Percentiles rank a stretch among this genome's conserved stretches.
These are phyloP conservation scores for Alcis repandata DNA, from an alignment of 2,888 invertebrate species.

Conservation along the genomic window DNA sequence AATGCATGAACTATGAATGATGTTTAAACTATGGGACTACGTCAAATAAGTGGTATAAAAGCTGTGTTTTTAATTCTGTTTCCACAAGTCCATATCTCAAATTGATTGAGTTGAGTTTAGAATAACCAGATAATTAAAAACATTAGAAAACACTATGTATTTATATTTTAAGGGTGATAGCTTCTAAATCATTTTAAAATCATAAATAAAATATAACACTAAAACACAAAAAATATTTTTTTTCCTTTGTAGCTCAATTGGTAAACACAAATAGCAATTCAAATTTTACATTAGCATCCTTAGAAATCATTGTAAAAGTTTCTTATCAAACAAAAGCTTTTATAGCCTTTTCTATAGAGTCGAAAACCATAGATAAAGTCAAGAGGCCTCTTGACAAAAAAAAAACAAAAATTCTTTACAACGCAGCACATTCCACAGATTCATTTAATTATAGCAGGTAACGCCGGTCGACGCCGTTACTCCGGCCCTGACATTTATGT, in stretches of 20 bases:
- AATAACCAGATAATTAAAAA: neutral
- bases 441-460: constrained; percentile 69
- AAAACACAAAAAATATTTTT: too few relatives aligned
- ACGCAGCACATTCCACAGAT: constrained; percentile 70
- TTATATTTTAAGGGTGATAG: too few relatives aligned
- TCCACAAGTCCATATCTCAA: neutral
- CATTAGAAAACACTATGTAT: too few relatives aligned
- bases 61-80: neutral
- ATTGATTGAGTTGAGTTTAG: neutral
- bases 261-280: constrained; percentile 9
- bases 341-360: constrained; percentile 41
- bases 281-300: neutral
- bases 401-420: constrained; percentile 51
- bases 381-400: constrained; percentile 50
- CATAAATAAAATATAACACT: too few relatives aligned
- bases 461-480: constrained; percentile 42
- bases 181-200: too few relatives aligned
- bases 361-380: constrained; percentile 35
- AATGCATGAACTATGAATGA: constrained; percentile 1
- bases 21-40: neutral
- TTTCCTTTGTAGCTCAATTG: neutral
- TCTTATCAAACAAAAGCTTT: constrained; percentile 30
- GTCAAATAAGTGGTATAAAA: neutral
- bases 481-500: constrained; percentile 45
- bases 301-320: constrained; percentile 19